A percentile compares a stretch with the other conserved stretches of the same genome.
These are phyloP conservation scores for Macrotis lagotis DNA, from an alignment of 2,113 vertebrate genomes.

Conservation along the genomic window DNA sequence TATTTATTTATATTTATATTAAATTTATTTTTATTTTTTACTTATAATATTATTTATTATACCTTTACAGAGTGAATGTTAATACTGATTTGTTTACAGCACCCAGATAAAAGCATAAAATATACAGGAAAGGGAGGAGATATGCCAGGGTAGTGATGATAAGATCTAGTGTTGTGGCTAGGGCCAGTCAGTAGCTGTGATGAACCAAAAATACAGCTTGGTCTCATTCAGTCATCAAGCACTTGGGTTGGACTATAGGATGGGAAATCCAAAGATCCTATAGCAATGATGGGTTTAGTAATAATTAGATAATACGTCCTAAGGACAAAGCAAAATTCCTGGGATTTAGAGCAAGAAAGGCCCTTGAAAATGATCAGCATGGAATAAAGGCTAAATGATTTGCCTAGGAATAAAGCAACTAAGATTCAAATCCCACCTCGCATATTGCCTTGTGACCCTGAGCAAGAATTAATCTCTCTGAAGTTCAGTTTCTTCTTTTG, in stretches of 20 bases:
- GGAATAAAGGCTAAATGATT: neutral
- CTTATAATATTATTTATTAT: no score
- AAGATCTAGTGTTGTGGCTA: neutral
- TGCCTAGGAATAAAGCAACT: neutral
- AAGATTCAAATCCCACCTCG: neutral
- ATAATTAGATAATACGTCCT: neutral
- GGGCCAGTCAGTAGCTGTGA: neutral
- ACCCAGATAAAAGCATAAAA: neutral
- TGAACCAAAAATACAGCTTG: neutral
- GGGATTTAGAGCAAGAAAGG: neutral
- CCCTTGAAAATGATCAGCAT: neutral
- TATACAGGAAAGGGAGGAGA: neutral
- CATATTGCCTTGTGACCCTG: neutral
- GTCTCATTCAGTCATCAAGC: neutral
- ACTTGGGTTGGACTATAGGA: neutral
- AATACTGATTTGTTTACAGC: neutral
- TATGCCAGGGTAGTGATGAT: neutral
- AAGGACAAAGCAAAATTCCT: neutral
- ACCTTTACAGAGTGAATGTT: neutral
- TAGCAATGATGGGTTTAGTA: neutral
- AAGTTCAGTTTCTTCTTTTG: neutral
- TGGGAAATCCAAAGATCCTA: neutral
- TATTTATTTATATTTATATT: no score
- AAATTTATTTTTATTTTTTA: no score
- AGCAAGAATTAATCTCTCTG: neutral